Base-by-base conservation (phyloP, 2,888 invertebrate genomes). In the Strigamia crassipes region DNA sequence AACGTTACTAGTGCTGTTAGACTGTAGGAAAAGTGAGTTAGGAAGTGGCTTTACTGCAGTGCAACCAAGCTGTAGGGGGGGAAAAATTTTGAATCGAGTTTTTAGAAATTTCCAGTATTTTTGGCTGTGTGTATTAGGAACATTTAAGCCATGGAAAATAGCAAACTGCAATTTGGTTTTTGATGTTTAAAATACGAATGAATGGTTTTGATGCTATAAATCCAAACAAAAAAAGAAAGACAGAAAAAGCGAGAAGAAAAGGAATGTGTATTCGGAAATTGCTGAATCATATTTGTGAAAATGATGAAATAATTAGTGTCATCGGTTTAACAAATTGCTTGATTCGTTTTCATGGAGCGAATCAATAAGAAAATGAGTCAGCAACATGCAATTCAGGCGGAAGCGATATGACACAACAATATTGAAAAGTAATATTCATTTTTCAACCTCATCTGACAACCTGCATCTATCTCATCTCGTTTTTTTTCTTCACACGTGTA, bases 301-400 rank as follows among this genome's bases (percentile, higher is more conserved):
- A 56, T 56, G 56, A 56, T 56, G 56, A 56, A 56, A 56, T 56
- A 56, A 56, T 56, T 56, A 56, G 56, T 56, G 56, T 56, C 56
- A 56, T 56, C 56, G 56, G 56, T 56, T 56, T 56, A 56, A 56
- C 56, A 56, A 56, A 56, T 56, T 56, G 56, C 56, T 46, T 56
- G 56, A 56, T 56, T 56, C 56, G 56, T 18, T 56, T 56, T 56
- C 21, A 56, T 56, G 56, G 56, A 6, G 9, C 56, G 18, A 56
- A 56, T 56, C 56, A 56, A 56, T 56, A 56, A 18, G 56, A 56
- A 56, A 56, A 56, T 56, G 56, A 56, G 56, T 56, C 56, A 56
- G 56, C 56, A 56, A n/a, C 56, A 9, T 18, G 21, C 56, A 56
- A 56, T 56, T 56, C 56, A 56, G 15, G 56, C 56, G 56, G 56